Evolutionary conservation across 1,140 invertebrate genomes (phyloP).

Genomic region (Temnothorax curvispinosus): DNA sequence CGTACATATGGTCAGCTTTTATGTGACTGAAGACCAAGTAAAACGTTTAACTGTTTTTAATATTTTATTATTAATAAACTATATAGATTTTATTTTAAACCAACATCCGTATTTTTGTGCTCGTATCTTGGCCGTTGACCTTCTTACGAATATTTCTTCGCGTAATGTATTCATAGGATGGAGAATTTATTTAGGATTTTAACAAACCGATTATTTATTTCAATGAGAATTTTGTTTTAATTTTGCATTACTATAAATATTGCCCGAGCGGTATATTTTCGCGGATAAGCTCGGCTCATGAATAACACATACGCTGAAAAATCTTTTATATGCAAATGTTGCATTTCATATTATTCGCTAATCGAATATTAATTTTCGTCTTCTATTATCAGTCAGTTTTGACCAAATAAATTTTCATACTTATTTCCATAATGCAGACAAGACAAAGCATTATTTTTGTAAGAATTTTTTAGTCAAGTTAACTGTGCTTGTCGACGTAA

Average conservation of each 20-base stretch:
- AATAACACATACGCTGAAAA: slow-evolving; percentile 48
- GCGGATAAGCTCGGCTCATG: slow-evolving; percentile 17
- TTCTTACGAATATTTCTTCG: background rate
- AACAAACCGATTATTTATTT: slow-evolving; percentile 24
- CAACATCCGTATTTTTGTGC: no score
- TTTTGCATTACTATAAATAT: slow-evolving; percentile 46
- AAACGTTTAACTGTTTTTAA: no score
- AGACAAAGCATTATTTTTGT: background rate
- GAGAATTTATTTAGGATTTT: slow-evolving; percentile 2
- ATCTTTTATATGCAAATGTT: slow-evolving; percentile 58
- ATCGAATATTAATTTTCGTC: slow-evolving; percentile 47
- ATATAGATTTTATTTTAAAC: no score
- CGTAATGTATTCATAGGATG: slow-evolving; percentile 9
- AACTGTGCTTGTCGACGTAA: background rate
- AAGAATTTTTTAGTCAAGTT: background rate
- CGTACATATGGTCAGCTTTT: no score
- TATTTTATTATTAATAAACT: no score
- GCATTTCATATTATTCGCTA: slow-evolving; percentile 43
- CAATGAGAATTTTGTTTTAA: slow-evolving; percentile 12
- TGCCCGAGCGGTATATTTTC: slow-evolving; percentile 8
- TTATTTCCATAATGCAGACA: slow-evolving; percentile 6
- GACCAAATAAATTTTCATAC: background rate
- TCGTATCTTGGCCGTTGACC: no score
- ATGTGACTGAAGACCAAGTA: no score
- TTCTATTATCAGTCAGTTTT: slow-evolving; percentile 43